Percentiles rank a stretch among this genome's conserved stretches.
phyloP scores from a whole-genome alignment of 2,888 invertebrate genomes.

The Itoplectis maculator region DNA sequence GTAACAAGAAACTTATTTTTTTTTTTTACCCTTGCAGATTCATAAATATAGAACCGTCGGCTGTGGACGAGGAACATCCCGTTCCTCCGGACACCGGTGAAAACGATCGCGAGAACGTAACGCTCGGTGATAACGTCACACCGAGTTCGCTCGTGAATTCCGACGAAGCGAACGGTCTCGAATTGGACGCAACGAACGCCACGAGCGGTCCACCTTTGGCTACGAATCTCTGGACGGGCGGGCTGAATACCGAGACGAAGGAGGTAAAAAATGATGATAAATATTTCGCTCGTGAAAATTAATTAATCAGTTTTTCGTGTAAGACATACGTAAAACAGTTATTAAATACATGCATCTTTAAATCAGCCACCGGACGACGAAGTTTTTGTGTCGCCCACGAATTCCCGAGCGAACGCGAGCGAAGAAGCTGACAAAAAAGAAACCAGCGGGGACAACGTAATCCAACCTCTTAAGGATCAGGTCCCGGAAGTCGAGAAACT shows the following conservation, averaged over 20 bases:
- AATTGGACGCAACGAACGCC: conserved; percentile 77
- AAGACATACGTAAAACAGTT: too few relatives aligned
- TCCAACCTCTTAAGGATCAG: conserved; percentile 83
- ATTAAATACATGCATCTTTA: neutral
- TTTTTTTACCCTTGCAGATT: conserved; percentile 85
- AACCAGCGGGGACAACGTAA: conserved; percentile 72
- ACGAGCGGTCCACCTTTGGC: conserved; percentile 77
- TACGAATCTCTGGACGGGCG: conserved; percentile 79
- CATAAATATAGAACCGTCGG: conserved; percentile 89
- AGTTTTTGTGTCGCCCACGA: conserved; percentile 61
- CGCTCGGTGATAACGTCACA: conserved; percentile 79
- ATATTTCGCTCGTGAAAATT: too few relatives aligned
- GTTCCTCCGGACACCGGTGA: conserved; percentile 82
- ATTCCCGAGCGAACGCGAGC: conserved; percentile 70
- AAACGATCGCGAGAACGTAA: conserved; percentile 80
- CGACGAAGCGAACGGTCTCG: conserved; percentile 73
- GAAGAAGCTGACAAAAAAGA: conserved; percentile 72
- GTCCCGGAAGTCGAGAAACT: conserved; percentile 87
- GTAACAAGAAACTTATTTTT: neutral
- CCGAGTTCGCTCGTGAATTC: conserved; percentile 84
- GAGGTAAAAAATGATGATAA: conserved; percentile 72
- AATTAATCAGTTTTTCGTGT: too few relatives aligned
- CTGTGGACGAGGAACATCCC: conserved; percentile 86
- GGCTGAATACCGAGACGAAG: conserved; percentile 70
- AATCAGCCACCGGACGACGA: conserved; percentile 58